Evolutionary conservation across 2,888 invertebrate species (phyloP), one percentile per base, ranked within the genome.

Genomic region (Conops quadrifasciatus): DNA sequence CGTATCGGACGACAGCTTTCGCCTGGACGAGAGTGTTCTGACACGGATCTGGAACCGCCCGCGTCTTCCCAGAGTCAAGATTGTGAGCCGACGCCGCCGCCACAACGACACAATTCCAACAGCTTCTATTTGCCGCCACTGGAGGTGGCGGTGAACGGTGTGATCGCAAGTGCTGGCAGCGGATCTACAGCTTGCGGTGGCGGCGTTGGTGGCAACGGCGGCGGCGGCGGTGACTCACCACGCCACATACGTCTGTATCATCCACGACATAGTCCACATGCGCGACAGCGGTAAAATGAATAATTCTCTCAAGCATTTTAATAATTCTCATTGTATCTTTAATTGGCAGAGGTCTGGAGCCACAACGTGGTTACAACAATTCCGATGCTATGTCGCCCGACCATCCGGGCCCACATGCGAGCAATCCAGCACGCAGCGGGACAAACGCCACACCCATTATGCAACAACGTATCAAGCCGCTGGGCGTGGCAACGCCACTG

Each of bases 31-130:
- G 93, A 93, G 81, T 92, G 91, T 74, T 91, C 91, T 53, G 95
- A 95, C 83, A 90, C 94, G 77, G 95, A 95, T 80, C 89, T 92
- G 90, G 95, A 94, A 76, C 93, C 94, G n/a, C 94, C 94, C 7
- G 93, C 92, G 43, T 95, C 94, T 64, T 94, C 94, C 65, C 95
- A 95, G 87, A 94, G 94, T 67, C 93, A 94, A 79, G 96, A 96
- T 89, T 96, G 95, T 87, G 95, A 96, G 86, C 95, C 96, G 11
- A 95, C 96, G 78, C 96, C 95, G 63, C 94, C 94, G 70, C 87
- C 94, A 77, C 94, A 94, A 87, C 89, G 95, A 78, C 92, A 93
- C 81, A 94, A 94, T 80, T 95, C 95, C 72, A 93, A 91, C 79
- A 95, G 95, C 87, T 92, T 96, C 87, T 95, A 95, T 88, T 90